Percentiles rank a stretch among this genome's conserved stretches.
Evolutionary conservation across 1,140 invertebrate species (phyloP).

Genomic region (Zaprionus gabonicus): DNA sequence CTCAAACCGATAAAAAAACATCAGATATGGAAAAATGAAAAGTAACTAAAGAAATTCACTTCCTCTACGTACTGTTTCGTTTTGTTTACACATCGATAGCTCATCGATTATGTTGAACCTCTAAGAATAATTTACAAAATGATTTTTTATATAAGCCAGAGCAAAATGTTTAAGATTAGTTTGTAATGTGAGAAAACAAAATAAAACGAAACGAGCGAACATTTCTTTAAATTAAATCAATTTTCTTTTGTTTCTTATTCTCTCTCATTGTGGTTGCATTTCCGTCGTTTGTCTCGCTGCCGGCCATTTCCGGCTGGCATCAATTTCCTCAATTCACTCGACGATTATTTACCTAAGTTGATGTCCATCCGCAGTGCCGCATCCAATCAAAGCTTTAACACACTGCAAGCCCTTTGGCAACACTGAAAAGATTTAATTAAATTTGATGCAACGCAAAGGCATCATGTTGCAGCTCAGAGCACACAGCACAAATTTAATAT

Average conservation of each 20-base stretch:
- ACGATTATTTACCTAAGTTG: constrained; percentile 7
- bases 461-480: neutral
- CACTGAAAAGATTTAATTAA: constrained; percentile 16
- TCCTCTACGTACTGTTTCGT: constrained; percentile 23
- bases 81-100: constrained; percentile 6
- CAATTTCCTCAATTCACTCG: neutral
- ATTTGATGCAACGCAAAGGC: neutral
- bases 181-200: constrained; percentile 36
- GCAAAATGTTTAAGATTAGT: constrained; percentile 42
- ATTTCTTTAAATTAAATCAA: constrained; percentile 29
- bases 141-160: constrained; percentile 26
- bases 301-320: constrained; percentile 11
- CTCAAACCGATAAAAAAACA: neutral
- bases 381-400: neutral
- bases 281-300: neutral
- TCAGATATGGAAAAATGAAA: neutral
- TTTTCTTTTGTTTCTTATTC: neutral
- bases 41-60: constrained; percentile 33
- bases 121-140: constrained; percentile 12
- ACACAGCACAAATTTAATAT: neutral
- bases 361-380: neutral
- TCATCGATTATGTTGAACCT: constrained; percentile 29
- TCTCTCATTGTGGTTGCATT: constrained; percentile 1
- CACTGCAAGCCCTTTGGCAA: neutral
- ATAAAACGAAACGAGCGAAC: constrained; percentile 45